Base-by-base conservation (phyloP, 2,797 vertebrate genomes). In the Mionectes olivaceus region DNA sequence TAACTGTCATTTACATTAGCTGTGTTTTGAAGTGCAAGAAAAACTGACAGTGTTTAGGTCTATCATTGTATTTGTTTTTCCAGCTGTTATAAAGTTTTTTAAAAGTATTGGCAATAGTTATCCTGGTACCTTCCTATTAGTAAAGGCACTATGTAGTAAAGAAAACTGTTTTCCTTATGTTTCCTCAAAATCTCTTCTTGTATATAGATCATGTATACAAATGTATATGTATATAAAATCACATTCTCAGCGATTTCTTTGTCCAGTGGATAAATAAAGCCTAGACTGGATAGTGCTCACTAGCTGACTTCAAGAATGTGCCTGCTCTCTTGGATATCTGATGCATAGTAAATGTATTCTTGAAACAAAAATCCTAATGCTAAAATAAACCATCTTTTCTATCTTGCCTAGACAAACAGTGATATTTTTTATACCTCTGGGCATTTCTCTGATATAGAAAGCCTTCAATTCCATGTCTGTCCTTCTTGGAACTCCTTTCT, bases 1-100 rank as follows among this genome's bases (percentile, higher is more conserved):
- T 81, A 74, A 55, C 69, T 90, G 83, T 89, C 82, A 69, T 44
- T 90, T 92, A 77, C 3, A 4, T 85, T 84, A 84, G 76, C 47
- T 67, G 61, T 24, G 4, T 96, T 86, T 87, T 74, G 76, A 89
- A 85, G 53, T 94, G 82, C 59, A 81, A 83, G 50, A 37, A 89
- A 86, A 81, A n/a, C 47, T 83, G 82, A 12, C 59, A 47, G 12
- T 55, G 30, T 92, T 92, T 74, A 89, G 37, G 25, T 73, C 39
- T 87, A 5, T 59, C 0, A 0, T 61, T 59, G 17, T 88, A 24
- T 96, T 94, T 90, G 69, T 35, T 87, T 94, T 89, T 83, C 41
- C 77, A 91, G 90, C 49, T 85, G 52, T 49, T 81, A 25, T 53
- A 22, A 77, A 88, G 30, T 63, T 96, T 44, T 5, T 59, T 70